These are phyloP conservation scores for Ochlodes sylvanus DNA, from an alignment of 2,888 invertebrate genomes.

Conservation along the genomic window DNA sequence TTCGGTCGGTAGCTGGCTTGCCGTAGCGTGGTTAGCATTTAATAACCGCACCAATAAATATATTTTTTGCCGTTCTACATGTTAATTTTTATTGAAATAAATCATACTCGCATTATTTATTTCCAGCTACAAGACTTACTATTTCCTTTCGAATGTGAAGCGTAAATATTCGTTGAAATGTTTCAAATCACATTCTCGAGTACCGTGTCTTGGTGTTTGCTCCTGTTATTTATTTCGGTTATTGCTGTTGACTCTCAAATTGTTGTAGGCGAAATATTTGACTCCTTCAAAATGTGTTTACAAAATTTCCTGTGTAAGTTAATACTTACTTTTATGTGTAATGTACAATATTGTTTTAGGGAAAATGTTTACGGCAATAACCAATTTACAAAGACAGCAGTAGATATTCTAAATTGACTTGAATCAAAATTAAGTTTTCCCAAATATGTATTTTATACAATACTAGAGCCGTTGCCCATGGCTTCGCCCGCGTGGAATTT, in stretches of 20 bases:
- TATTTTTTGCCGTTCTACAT: not conserved
- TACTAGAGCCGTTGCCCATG: too few relatives aligned
- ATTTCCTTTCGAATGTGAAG: not conserved
- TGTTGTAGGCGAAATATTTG: not conserved
- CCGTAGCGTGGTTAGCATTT: too few relatives aligned
- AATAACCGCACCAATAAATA: too few relatives aligned
- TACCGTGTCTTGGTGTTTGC: not conserved
- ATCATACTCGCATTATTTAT: not conserved
- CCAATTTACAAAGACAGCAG: too few relatives aligned
- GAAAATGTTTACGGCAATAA: too few relatives aligned
- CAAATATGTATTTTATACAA: too few relatives aligned
- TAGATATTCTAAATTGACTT: too few relatives aligned
- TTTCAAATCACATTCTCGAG: conserved; percentile 16
- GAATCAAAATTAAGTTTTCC: too few relatives aligned
- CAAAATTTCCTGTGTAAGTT: not conserved
- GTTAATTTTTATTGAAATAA: not conserved
- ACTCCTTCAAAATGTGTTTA: not conserved
- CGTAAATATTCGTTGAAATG: conserved; percentile 12
- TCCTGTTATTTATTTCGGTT: not conserved
- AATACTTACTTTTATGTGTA: too few relatives aligned
- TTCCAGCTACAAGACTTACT: not conserved
- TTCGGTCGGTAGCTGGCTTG: too few relatives aligned
- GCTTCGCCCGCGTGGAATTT: too few relatives aligned
- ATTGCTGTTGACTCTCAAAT: not conserved
- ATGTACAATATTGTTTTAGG: too few relatives aligned